Conservation (phyloP, 1,140 invertebrate species). For the Brachionus rubens region DNA sequence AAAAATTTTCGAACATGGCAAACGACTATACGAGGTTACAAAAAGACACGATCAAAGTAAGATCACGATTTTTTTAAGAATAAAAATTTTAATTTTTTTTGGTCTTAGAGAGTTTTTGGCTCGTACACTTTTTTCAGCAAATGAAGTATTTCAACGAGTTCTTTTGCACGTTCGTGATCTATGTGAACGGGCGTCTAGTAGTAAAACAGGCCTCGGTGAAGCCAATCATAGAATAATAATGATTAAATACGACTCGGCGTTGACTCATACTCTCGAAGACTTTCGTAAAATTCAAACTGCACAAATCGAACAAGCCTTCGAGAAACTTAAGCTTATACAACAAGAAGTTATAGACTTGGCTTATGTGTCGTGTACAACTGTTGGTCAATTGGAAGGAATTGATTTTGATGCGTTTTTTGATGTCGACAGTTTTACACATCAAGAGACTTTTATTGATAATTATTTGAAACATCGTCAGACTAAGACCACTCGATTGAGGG, state of each 20-base stretch:
- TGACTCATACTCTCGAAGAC: conserved; percentile 53
- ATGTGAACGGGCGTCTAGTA: conserved; percentile 55
- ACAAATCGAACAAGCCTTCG: conserved; percentile 51
- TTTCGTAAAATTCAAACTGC: conserved; percentile 53
- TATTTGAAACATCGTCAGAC: conserved; percentile 12
- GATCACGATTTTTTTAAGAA: not conserved
- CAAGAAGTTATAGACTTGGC: conserved; percentile 55
- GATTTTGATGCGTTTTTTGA: conserved; percentile 43
- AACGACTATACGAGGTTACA: not conserved
- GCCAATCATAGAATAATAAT: conserved; percentile 52
- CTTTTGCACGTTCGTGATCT: conserved; percentile 55
- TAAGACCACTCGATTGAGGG: not conserved
- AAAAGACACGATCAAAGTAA: conserved; percentile 2
- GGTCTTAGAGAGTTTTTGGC: not conserved
- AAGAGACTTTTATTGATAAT: conserved; percentile 1
- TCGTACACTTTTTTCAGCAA: conserved; percentile 55
- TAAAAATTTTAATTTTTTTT: conserved; percentile 6
- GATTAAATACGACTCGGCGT: conserved; percentile 51
- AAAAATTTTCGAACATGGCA: conserved; percentile 21
- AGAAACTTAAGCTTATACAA: conserved; percentile 51
- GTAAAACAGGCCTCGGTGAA: conserved; percentile 51
- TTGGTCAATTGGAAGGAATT: conserved; percentile 42
- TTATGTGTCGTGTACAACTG: conserved; percentile 56
- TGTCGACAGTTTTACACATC: not conserved
- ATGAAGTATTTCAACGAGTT: conserved; percentile 58